phyloP scores from a whole-genome alignment of 2,113 vertebrate species.

The Ciconia maguari region DNA sequence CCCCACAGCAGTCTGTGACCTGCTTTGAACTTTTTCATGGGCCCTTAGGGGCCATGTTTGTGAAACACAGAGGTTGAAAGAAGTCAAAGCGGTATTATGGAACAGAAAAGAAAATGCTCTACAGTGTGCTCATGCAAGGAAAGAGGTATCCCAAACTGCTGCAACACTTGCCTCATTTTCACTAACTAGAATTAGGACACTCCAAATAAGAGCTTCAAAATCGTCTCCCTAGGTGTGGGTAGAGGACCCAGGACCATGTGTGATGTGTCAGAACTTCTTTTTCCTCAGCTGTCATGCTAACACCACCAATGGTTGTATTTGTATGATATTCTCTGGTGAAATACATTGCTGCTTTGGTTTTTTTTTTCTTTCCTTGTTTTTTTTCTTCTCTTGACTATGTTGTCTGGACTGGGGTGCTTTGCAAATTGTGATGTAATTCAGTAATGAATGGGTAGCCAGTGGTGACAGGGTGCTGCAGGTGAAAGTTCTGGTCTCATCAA shows the following conservation, averaged over 20 bases:
- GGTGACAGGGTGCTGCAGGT: background rate
- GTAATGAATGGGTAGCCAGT: background rate
- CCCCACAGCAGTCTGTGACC: conserved; percentile 39
- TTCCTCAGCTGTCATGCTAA: background rate
- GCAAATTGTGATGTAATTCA: background rate
- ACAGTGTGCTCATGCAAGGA: background rate
- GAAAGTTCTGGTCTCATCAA: background rate
- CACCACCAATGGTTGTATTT: background rate
- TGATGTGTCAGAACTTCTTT: background rate
- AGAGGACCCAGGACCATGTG: background rate
- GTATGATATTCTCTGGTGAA: background rate
- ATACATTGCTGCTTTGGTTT: background rate
- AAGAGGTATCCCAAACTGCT: background rate
- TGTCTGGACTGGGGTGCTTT: background rate
- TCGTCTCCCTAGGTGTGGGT: background rate
- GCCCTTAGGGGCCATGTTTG: background rate
- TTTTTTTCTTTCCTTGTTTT: too few species aligned
- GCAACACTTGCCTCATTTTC: background rate
- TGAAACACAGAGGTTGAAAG: background rate
- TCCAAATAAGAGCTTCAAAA: background rate
- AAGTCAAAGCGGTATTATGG: background rate
- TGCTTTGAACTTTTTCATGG: conserved; percentile 36
- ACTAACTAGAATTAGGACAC: background rate
- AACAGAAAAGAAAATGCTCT: background rate
- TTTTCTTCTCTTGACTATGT: too few species aligned